Percentiles rank a stretch among this genome's conserved stretches.
phyloP scores from a whole-genome alignment of 1,140 invertebrate genomes.

The Trichonephila inaurata region DNA sequence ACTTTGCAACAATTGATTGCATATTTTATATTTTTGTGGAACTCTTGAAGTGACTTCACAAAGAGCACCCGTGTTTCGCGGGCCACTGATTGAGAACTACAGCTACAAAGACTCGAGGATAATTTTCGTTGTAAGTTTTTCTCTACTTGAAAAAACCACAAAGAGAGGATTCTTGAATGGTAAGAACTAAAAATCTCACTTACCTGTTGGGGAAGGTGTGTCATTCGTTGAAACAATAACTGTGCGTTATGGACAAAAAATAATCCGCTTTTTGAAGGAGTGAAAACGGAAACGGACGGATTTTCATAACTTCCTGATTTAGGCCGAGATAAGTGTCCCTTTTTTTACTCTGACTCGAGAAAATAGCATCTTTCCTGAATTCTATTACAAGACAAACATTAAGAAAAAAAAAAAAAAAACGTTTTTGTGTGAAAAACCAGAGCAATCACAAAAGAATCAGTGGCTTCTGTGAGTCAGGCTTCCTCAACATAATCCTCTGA shows the following conservation, averaged over 20 bases:
- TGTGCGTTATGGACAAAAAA: neutral
- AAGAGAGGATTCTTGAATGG: too few relatives aligned
- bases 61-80: too few relatives aligned
- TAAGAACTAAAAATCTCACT: neutral
- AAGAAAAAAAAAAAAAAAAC: neutral
- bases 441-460: neutral
- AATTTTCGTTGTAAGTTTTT: too few relatives aligned
- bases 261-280: constrained; percentile 57
- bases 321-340: neutral
- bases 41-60: too few relatives aligned
- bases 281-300: neutral
- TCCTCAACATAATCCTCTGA: neutral
- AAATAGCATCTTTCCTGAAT: constrained; percentile 44
- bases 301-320: neutral
- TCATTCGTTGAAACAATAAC: neutral
- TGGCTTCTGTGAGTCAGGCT: neutral
- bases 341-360: neutral
- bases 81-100: too few relatives aligned
- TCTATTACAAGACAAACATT: neutral
- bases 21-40: too few relatives aligned
- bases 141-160: too few relatives aligned
- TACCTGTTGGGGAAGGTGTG: neutral
- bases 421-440: neutral
- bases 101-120: too few relatives aligned
- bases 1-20: too few relatives aligned